Conservation (phyloP, 37 sponge, comb jelly and placozoan species). For the Geodia barretti region DNA sequence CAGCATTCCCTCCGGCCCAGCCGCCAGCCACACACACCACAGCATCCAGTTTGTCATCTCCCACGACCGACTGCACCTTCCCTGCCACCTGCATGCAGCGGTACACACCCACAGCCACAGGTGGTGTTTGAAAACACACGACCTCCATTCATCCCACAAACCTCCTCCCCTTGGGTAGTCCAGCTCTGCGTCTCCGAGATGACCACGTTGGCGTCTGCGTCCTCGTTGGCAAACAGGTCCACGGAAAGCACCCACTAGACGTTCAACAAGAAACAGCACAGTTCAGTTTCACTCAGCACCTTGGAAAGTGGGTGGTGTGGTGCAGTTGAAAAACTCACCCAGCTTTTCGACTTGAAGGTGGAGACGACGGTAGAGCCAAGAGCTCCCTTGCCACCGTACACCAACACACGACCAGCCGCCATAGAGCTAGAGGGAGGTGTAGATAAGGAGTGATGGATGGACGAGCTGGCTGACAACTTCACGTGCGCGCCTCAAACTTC, state of each 20-base stretch:
- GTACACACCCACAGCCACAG: not conserved
- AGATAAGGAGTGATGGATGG: no score
- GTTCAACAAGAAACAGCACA: no score
- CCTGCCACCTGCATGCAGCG: constrained; percentile 14
- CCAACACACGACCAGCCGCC: constrained; percentile 68
- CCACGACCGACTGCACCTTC: constrained; percentile 42
- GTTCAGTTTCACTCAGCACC: no score
- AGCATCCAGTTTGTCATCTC: constrained; percentile 84
- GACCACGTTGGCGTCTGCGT: constrained; percentile 85
- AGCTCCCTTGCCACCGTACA: constrained; percentile 97
- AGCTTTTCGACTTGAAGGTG: constrained; percentile 80
- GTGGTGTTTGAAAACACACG: not conserved
- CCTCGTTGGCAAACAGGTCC: constrained; percentile 85
- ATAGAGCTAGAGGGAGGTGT: no score
- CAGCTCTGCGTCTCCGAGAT: constrained; percentile 76
- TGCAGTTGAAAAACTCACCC: constrained; percentile 52
- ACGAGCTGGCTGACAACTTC: no score
- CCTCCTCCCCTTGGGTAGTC: constrained; percentile 80
- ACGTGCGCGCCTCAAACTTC: no score
- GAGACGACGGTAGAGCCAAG: constrained; percentile 84
- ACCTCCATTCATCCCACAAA: not conserved
- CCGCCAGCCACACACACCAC: constrained; percentile 98
- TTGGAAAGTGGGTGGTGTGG: not conserved
- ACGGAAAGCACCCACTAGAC: constrained; percentile 83
- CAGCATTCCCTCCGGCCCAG: constrained; percentile 98